Conservation (phyloP, 2,888 invertebrate species). For the Orchesellides sinensis region DNA sequence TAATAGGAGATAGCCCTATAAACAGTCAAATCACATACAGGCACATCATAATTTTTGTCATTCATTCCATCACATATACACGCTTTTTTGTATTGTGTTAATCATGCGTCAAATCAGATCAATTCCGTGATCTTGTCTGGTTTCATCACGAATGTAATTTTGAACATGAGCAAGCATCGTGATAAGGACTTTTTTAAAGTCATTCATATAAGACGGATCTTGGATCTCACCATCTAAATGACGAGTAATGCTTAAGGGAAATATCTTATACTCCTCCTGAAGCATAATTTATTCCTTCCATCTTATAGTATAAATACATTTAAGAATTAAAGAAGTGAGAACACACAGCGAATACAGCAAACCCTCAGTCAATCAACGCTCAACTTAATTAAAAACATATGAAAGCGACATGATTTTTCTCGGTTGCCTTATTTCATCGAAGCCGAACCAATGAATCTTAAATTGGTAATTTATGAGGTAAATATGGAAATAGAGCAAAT, state of each 20-base stretch:
- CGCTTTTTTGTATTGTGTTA: slow-evolving; percentile 22
- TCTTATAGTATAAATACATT: not conserved
- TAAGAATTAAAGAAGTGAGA: not conserved
- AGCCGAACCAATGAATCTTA: slow-evolving; percentile 1
- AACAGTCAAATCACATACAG: slow-evolving; percentile 37
- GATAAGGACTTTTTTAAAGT: no score
- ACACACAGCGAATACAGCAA: not conserved
- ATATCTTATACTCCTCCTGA: no score
- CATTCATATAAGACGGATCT: no score
- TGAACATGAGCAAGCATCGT: slow-evolving; percentile 13
- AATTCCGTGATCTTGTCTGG: slow-evolving; percentile 52
- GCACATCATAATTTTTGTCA: slow-evolving; percentile 53
- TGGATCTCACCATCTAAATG: no score
- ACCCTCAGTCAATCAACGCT: not conserved
- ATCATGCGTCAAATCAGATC: slow-evolving; percentile 60
- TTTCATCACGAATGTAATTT: slow-evolving; percentile 63
- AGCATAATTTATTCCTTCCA: no score
- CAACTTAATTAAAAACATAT: slow-evolving; percentile 11
- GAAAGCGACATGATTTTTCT: no score
- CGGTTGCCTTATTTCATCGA: not conserved
- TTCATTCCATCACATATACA: slow-evolving; percentile 20
- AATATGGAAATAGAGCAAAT: slow-evolving; percentile 60
- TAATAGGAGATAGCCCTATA: no score
- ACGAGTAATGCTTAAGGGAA: no score
- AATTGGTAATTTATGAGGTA: slow-evolving; percentile 36